Base-by-base conservation (phyloP, 2,113 vertebrate species). In the human region DNA sequence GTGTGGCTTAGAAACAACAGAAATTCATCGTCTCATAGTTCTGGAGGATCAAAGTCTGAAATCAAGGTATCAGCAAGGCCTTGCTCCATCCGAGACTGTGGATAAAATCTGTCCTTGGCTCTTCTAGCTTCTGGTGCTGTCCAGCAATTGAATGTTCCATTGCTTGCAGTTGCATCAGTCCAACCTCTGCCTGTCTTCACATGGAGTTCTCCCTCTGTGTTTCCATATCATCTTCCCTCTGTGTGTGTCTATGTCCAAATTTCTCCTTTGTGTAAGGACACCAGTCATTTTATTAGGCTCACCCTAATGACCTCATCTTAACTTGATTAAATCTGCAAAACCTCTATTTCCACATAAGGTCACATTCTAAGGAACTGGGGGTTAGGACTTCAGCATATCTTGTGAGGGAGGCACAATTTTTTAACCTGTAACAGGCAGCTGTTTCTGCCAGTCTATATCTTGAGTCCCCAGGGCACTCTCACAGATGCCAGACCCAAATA, bases 111-210 rank as follows among this genome's bases (percentile, higher is more conserved):
- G 9, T 11, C 30, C 18, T 50, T 43, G 40, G 7, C 48, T 16
- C 2, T 32, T 23, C 13, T 10, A 11, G 16, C 66, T 73, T 43
- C 22, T 11, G 4, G 43, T 7, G 59, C 45, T 6, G 7, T 22
- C 3, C 17, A 3, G 38, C 61, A n/a, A 10, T 17, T 20, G 5
- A 1, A 13, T 2, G 14, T 13, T 18, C 32, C 50, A 9, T 10
- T 3, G 11, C 72, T 72, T 3, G 6, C 8, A 23, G 22, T 2
- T 27, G 17, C 14, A 10, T 16, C 35, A 6, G 23, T 40, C 35
- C n/a, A 32, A 2, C 6, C 48, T 40, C 68, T 70, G 59, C 55
- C 27, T 79, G 27, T 40, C 18, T 14, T 32, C 2, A 11, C n/a
- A 23, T 5, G 40, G n/a, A 13, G n/a, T 57, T 45, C 57, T 90